These are phyloP conservation scores for Mobula birostris DNA, from an alignment of 2,113 vertebrate species.

Conservation along the genomic window DNA sequence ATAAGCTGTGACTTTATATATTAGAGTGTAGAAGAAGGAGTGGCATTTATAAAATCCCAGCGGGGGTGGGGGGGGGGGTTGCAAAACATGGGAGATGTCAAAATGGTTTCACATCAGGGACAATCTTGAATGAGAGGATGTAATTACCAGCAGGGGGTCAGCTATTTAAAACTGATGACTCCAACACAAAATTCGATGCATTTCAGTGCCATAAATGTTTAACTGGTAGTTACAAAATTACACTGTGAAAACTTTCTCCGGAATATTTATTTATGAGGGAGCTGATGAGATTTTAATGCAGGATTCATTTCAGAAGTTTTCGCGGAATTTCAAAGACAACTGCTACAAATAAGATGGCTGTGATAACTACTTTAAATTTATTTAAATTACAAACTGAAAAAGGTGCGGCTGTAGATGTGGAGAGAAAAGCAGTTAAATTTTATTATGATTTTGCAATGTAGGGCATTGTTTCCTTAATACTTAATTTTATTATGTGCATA, in stretches of 20 bases:
- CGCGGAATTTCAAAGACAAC: neutral
- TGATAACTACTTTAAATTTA: neutral
- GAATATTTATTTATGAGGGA: neutral
- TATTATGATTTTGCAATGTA: neutral
- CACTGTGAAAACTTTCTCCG: neutral
- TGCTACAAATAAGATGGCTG: neutral
- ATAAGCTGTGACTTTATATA: too few relatives aligned
- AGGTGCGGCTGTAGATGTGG: neutral
- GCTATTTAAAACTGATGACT: too few relatives aligned
- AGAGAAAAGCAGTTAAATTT: neutral
- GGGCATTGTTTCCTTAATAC: slow-evolving; percentile 3
- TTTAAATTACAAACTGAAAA: neutral
- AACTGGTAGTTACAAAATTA: neutral
- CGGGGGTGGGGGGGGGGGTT: too few relatives aligned
- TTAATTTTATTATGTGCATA: slow-evolving; percentile 50
- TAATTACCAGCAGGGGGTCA: too few relatives aligned
- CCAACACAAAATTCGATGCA: neutral
- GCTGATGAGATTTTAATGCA: too few relatives aligned
- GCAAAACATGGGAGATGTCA: too few relatives aligned
- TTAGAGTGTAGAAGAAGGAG: too few relatives aligned
- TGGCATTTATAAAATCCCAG: too few relatives aligned
- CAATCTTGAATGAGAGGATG: too few relatives aligned
- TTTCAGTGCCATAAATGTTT: neutral
- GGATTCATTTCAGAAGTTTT: neutral
- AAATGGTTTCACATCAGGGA: too few relatives aligned